phyloP scores from a whole-genome alignment of 2,888 invertebrate species.

The Drosophila paucipuncta region DNA sequence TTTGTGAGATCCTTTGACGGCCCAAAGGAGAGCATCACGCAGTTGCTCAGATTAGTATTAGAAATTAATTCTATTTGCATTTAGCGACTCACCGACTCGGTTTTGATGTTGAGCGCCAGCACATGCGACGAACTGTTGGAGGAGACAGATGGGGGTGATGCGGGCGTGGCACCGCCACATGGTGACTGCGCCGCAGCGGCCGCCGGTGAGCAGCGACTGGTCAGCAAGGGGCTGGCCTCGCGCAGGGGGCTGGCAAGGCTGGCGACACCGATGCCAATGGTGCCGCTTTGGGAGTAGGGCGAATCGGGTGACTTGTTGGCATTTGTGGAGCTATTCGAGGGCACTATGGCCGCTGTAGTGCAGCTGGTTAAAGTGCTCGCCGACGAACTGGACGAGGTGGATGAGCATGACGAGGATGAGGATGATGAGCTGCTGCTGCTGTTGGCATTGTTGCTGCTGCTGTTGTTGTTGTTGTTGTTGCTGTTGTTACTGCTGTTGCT shows the following conservation, averaged over 20 bases:
- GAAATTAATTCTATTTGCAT: slow-evolving; percentile 44
- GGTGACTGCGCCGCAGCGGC: slow-evolving; percentile 56
- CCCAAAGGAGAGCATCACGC: slow-evolving; percentile 8
- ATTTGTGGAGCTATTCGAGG: slow-evolving; percentile 80
- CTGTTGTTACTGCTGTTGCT: slow-evolving; percentile 65
- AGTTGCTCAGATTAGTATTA: slow-evolving; percentile 65
- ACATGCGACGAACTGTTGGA: slow-evolving; percentile 68
- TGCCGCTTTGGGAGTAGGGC: slow-evolving; percentile 69
- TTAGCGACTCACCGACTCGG: slow-evolving; percentile 82
- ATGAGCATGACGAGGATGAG: slow-evolving; percentile 79
- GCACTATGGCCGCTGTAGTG: slow-evolving; percentile 82
- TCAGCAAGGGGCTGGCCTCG: slow-evolving; percentile 60
- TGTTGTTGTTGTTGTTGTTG: slow-evolving; percentile 35
- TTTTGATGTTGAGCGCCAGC: slow-evolving; percentile 81
- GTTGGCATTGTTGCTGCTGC: slow-evolving; percentile 39
- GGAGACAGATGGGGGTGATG: slow-evolving; percentile 54
- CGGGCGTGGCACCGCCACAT: slow-evolving; percentile 53
- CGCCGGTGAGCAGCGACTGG: slow-evolving; percentile 55
- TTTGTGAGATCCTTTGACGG: neutral
- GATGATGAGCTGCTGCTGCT: slow-evolving; percentile 80
- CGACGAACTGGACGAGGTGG: slow-evolving; percentile 76
- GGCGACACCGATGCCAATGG: slow-evolving; percentile 52
- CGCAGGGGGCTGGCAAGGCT: slow-evolving; percentile 42
- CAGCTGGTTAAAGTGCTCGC: slow-evolving; percentile 71
- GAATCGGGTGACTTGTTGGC: slow-evolving; percentile 80